phyloP scores from a whole-genome alignment of 2,113 vertebrate species.

The Calidris pugnax region DNA sequence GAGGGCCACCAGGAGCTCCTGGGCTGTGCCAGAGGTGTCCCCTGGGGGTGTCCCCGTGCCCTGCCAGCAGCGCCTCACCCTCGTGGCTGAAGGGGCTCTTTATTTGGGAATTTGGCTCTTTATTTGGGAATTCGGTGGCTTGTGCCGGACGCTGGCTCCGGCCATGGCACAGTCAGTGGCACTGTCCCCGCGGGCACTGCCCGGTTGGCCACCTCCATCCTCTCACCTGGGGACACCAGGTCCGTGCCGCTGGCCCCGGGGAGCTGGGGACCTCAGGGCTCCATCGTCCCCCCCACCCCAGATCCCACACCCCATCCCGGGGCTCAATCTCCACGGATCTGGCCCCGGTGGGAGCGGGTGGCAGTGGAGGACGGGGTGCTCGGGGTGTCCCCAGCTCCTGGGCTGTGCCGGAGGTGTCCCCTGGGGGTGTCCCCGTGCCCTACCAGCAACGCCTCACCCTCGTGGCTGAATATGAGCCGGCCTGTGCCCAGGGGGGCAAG shows the following conservation, averaged over 20 bases:
- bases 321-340: rapidly evolving
- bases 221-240: rapidly evolving
- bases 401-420: not conserved
- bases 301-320: no score
- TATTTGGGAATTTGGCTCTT: not conserved
- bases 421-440: not conserved
- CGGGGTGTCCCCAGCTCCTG: rapidly evolving
- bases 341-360: rapidly evolving
- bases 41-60: not conserved
- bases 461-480: no score
- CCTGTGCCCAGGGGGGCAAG: no score
- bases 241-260: rapidly evolving
- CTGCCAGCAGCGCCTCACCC: not conserved
- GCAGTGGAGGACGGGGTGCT: not conserved
- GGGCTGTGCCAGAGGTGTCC: not conserved
- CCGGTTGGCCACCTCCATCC: rapidly evolving
- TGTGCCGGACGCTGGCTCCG: not conserved
- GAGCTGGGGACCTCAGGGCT: not conserved
- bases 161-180: not conserved
- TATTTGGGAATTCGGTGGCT: not conserved
- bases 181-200: not conserved
- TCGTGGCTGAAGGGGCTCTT: not conserved
- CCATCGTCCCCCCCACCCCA: not conserved
- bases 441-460: not conserved
- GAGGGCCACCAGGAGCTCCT: not conserved